Conservation (phyloP, 2,113 vertebrate genomes). For the Oceanites oceanicus region DNA sequence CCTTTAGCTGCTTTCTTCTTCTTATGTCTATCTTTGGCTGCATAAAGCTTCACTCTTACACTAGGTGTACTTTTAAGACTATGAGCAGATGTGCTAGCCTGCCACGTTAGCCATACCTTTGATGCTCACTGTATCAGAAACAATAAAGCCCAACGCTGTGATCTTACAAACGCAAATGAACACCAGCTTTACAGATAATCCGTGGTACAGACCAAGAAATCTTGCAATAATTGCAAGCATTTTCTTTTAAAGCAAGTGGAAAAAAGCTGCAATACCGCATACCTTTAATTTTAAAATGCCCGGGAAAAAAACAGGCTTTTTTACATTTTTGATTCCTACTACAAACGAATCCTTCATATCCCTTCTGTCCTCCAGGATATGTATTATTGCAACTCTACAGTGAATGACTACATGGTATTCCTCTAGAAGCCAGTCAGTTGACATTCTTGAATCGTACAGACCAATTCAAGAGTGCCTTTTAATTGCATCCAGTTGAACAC, state of each 20-base stretch:
- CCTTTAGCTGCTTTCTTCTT: background rate
- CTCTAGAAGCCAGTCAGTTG: background rate
- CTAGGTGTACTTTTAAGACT: background rate
- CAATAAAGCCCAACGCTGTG: conserved; percentile 6
- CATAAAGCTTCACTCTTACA: background rate
- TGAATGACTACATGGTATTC: background rate
- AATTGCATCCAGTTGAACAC: background rate
- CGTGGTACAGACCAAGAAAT: background rate
- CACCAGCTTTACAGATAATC: background rate
- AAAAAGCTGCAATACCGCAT: background rate
- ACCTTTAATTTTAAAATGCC: background rate
- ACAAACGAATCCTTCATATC: background rate
- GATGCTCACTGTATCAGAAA: conserved; percentile 43
- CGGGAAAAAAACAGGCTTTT: background rate
- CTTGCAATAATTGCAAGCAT: background rate
- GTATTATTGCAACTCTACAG: background rate
- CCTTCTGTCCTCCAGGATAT: background rate
- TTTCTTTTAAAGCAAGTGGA: background rate
- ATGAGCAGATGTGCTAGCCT: conserved; percentile 4
- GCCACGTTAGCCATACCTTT: background rate
- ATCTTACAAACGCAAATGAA: background rate
- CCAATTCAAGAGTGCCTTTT: background rate
- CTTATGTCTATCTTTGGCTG: background rate
- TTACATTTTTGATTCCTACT: background rate
- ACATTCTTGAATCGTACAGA: background rate